These are phyloP conservation scores for Tragelaphus buxtoni DNA, from an alignment of 2,113 vertebrate species.

Conservation along the genomic window DNA sequence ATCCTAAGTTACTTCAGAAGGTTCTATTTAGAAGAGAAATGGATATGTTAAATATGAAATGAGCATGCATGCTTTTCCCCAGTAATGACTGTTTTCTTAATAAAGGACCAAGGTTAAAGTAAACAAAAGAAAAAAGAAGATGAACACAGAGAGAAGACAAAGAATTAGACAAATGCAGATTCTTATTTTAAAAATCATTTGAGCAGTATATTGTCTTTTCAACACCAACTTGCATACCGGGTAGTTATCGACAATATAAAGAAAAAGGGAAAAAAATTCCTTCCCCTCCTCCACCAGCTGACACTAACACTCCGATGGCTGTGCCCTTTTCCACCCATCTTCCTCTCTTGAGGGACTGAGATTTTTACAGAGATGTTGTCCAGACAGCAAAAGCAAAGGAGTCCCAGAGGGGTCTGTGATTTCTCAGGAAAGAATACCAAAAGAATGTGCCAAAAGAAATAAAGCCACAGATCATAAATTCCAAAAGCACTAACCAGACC, in stretches of 20 bases:
- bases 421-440: neutral
- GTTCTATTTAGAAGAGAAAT: slow-evolving; percentile 54
- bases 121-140: slow-evolving; percentile 13
- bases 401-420: neutral
- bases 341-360: neutral
- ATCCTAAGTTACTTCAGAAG: slow-evolving; percentile 60
- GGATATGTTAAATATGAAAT: slow-evolving; percentile 42
- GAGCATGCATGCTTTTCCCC: neutral
- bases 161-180: neutral
- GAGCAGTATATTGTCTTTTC: neutral
- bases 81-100: slow-evolving; percentile 20
- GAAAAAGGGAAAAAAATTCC: neutral
- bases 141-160: neutral
- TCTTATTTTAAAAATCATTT: slow-evolving; percentile 27
- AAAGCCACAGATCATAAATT: neutral
- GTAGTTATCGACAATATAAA: neutral
- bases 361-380: neutral
- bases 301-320: neutral
- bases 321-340: neutral
- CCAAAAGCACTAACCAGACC: slow-evolving; percentile 2
- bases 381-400: slow-evolving; percentile 46
- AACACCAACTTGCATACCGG: neutral
- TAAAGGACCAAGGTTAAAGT: slow-evolving; percentile 44
- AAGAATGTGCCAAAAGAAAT: slow-evolving; percentile 36
- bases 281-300: neutral